Conservation (phyloP, 2,888 invertebrate genomes). For the Drosophila affinis region DNA sequence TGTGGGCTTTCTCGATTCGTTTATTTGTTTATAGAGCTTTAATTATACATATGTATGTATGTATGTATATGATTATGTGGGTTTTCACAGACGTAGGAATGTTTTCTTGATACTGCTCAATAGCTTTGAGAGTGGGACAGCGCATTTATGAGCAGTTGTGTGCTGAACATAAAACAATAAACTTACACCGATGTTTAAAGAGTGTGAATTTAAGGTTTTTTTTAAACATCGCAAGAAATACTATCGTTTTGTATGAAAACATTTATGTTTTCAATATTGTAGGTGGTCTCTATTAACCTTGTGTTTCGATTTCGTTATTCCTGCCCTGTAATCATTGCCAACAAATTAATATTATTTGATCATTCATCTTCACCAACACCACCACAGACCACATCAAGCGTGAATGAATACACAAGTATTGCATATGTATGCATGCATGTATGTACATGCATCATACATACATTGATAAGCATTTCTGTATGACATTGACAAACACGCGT, state of each 20-base stretch:
- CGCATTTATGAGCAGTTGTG: not conserved
- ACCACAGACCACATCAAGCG: too few species aligned
- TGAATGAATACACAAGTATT: not conserved
- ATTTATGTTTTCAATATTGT: not conserved
- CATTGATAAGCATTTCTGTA: not conserved
- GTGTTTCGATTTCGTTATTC: not conserved
- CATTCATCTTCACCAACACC: not conserved
- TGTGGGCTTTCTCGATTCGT: slow-evolving; percentile 12
- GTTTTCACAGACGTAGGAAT: not conserved
- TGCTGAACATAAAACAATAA: not conserved
- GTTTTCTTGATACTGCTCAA: slow-evolving; percentile 1
- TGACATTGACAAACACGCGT: not conserved
- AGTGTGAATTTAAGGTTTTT: not conserved
- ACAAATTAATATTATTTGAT: not conserved
- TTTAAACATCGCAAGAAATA: not conserved
- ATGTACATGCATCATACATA: not conserved
- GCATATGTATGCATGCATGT: not conserved
- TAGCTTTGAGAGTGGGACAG: not conserved
- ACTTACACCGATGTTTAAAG: not conserved
- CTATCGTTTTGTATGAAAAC: not conserved
- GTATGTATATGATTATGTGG: not conserved
- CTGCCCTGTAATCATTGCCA: not conserved
- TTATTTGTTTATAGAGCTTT: slow-evolving; percentile 19
- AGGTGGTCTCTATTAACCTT: not conserved
- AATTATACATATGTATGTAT: slow-evolving; percentile 10